Evolutionary conservation across 2,797 vertebrate species (phyloP).

Genomic region (Tragelaphus eurycerus): DNA sequence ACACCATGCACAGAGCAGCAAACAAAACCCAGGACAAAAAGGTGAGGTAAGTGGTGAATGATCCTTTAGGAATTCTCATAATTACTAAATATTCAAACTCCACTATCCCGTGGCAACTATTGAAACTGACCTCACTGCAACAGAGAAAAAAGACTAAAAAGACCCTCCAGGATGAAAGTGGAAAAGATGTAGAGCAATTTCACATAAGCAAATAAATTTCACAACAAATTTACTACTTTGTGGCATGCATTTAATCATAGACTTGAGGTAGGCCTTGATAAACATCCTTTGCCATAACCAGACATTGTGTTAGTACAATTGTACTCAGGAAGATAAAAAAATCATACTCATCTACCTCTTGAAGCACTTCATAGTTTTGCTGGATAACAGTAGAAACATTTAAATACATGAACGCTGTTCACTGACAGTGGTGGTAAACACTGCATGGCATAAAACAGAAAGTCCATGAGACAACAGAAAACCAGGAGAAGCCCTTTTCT

Average conservation of each 20-base stretch:
- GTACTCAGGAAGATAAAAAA: not conserved
- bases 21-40: constrained; percentile 57
- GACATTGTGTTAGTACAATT: not conserved
- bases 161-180: not conserved
- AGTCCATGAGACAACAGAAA: not conserved
- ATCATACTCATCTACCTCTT: not conserved
- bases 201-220: not conserved
- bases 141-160: not conserved
- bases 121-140: constrained; percentile 25
- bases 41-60: not conserved
- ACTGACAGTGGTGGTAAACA: not conserved
- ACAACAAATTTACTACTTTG: not conserved
- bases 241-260: not conserved
- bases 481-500: not conserved
- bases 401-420: not conserved
- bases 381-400: not conserved
- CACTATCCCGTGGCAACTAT: constrained; percentile 26
- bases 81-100: constrained; percentile 53
- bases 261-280: not conserved
- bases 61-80: constrained; percentile 63
- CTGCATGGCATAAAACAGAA: not conserved
- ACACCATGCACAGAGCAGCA: constrained; percentile 52
- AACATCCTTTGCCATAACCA: not conserved
- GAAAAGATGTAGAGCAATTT: not conserved
- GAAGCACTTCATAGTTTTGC: not conserved